phyloP scores from a whole-genome alignment of 2,888 invertebrate species.

The Drosophila setosimentum region DNA sequence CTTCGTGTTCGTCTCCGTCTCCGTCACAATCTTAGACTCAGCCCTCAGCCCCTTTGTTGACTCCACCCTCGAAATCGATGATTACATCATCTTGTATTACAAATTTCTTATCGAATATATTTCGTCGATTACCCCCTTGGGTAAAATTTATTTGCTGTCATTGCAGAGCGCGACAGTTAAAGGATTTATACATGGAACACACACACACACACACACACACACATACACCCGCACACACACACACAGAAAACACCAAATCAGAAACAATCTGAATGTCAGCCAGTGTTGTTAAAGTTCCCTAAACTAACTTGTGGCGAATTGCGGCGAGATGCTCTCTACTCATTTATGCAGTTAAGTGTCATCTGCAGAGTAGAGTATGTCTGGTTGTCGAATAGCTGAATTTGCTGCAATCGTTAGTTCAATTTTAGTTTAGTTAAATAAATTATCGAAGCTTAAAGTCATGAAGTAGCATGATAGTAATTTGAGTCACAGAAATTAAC shows the following conservation, averaged over 20 bases:
- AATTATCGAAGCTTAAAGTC: background rate
- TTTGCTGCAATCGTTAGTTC: background rate
- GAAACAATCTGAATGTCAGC: conserved; percentile 10
- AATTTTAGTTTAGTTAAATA: background rate
- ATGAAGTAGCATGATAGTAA: background rate
- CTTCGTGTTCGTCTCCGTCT: background rate
- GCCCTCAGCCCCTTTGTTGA: conserved; percentile 3
- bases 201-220: conserved; percentile 10
- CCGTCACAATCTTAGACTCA: conserved; percentile 26
- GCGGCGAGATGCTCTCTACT: background rate
- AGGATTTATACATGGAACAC: conserved; percentile 74
- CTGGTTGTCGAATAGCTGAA: background rate
- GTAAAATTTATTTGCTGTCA: conserved; percentile 84
- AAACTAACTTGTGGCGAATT: conserved; percentile 9
- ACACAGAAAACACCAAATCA: background rate
- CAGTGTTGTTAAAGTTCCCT: conserved; percentile 24
- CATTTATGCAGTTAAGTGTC: background rate
- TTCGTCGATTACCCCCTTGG: conserved; percentile 85
- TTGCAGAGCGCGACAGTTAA: conserved; percentile 80
- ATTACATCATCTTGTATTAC: conserved; percentile 77
- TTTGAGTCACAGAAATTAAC: background rate
- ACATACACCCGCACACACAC: conserved; percentile 11
- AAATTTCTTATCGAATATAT: conserved; percentile 83
- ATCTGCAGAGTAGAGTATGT: background rate
- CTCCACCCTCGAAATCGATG: conserved; percentile 54